A percentile compares a stretch with the other conserved stretches of the same genome.
Conservation (phyloP, 2,888 invertebrate genomes). For the Leptinotarsa tumamoca region DNA sequence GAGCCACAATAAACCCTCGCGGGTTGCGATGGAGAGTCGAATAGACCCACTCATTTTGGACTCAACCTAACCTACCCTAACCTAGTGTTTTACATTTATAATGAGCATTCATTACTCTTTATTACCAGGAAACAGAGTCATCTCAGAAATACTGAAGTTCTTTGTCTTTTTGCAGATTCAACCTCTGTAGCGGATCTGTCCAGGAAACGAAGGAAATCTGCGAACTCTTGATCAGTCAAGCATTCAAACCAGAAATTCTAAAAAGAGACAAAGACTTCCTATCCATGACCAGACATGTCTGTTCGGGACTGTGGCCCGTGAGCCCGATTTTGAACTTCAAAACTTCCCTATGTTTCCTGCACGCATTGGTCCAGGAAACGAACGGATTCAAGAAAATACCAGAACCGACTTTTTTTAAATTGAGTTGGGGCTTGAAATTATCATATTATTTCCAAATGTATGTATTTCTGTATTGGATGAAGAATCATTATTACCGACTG, state of each 20-base stretch:
- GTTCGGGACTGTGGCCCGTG: constrained; percentile 78
- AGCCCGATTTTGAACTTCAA: constrained; percentile 73
- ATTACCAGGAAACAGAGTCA: too few relatives aligned
- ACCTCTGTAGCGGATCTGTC: constrained; percentile 75
- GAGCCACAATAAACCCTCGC: too few relatives aligned
- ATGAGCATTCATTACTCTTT: too few relatives aligned
- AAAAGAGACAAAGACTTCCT: constrained; percentile 74
- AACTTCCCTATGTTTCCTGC: constrained; percentile 68
- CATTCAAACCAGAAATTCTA: constrained; percentile 74
- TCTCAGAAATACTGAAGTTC: too few relatives aligned
- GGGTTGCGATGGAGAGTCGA: too few relatives aligned
- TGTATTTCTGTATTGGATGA: constrained; percentile 37
- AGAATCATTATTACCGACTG: constrained; percentile 68
- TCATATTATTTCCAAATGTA: constrained; percentile 13
- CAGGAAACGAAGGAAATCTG: constrained; percentile 75
- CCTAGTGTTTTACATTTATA: too few relatives aligned
- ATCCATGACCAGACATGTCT: constrained; percentile 73
- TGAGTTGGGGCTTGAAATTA: not conserved
- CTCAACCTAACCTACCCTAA: too few relatives aligned
- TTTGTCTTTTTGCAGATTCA: constrained; percentile 71
- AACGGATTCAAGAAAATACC: constrained; percentile 39
- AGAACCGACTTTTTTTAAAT: not conserved
- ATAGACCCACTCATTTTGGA: too few relatives aligned
- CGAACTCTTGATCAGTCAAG: constrained; percentile 70
- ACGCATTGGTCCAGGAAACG: constrained; percentile 45